Evolutionary conservation across 2,113 vertebrate genomes (phyloP).

Genomic region (Caretta caretta): DNA sequence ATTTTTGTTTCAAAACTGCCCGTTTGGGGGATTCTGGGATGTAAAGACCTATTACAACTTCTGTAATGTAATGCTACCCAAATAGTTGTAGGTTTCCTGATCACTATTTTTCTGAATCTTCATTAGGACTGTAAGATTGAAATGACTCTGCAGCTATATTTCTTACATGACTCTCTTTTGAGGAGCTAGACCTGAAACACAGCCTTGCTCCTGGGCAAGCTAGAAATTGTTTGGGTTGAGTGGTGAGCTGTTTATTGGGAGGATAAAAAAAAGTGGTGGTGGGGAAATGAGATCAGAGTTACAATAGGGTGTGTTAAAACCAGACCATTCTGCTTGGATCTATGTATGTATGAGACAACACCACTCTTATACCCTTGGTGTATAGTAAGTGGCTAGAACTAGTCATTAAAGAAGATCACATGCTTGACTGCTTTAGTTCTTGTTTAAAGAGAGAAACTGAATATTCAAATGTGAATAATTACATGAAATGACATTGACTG

Average conservation of each 20-base stretch:
- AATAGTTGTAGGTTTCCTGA: constrained; percentile 17
- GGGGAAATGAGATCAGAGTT: neutral
- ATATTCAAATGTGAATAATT: neutral
- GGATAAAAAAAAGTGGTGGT: neutral
- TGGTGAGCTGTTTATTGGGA: neutral
- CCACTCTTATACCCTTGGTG: neutral
- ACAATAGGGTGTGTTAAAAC: neutral
- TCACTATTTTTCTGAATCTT: constrained; percentile 17
- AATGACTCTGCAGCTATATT: neutral
- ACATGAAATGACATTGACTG: neutral
- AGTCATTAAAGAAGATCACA: neutral
- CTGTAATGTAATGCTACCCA: neutral
- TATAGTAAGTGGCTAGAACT: neutral
- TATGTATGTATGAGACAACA: neutral
- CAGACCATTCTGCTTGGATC: neutral
- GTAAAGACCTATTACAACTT: neutral
- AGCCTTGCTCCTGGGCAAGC: rapidly evolving
- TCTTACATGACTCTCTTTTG: rapidly evolving
- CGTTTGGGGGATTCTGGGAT: neutral
- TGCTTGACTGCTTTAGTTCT: neutral
- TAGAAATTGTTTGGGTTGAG: neutral
- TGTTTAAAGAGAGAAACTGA: neutral
- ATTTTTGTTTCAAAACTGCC: neutral
- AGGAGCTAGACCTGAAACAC: neutral
- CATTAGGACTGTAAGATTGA: neutral